Percentiles rank a stretch among this genome's conserved stretches.
Evolutionary conservation across 2,113 vertebrate species (phyloP).

Genomic region (Camelus dromedarius): DNA sequence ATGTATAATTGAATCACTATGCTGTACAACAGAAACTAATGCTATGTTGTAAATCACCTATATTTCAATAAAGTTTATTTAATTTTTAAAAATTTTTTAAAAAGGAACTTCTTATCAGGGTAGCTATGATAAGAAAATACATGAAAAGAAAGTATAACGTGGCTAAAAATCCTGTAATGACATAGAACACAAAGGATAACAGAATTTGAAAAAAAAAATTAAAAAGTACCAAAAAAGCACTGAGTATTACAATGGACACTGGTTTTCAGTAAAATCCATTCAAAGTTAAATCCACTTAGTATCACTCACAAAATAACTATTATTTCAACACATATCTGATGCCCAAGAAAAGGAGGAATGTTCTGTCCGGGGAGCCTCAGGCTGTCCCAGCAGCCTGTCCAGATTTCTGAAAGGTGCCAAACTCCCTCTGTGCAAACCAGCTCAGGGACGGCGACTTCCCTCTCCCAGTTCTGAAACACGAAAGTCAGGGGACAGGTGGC

Average conservation of each 20-base stretch:
- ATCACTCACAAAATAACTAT: background rate
- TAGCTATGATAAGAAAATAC: no score
- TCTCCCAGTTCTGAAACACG: background rate
- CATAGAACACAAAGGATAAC: background rate
- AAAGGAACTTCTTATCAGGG: no score
- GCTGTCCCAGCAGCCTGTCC: background rate
- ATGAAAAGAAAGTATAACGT: background rate
- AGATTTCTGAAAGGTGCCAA: conserved; percentile 23
- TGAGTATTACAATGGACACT: background rate
- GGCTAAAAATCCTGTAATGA: background rate
- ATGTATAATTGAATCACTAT: no score
- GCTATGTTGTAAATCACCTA: no score
- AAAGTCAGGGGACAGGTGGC: background rate
- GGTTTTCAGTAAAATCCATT: conserved; percentile 28
- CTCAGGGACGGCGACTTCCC: background rate
- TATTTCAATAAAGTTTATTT: no score
- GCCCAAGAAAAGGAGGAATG: background rate
- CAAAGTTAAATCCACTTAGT: background rate
- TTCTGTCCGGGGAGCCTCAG: background rate
- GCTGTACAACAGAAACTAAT: no score
- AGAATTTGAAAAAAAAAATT: background rate
- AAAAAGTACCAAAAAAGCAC: background rate
- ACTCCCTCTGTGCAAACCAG: rapidly evolving
- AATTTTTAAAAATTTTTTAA: no score
- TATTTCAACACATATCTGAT: background rate